Evolutionary conservation across 2,797 vertebrate species (phyloP).

Genomic region (Hippopotamyrus pictus): DNA sequence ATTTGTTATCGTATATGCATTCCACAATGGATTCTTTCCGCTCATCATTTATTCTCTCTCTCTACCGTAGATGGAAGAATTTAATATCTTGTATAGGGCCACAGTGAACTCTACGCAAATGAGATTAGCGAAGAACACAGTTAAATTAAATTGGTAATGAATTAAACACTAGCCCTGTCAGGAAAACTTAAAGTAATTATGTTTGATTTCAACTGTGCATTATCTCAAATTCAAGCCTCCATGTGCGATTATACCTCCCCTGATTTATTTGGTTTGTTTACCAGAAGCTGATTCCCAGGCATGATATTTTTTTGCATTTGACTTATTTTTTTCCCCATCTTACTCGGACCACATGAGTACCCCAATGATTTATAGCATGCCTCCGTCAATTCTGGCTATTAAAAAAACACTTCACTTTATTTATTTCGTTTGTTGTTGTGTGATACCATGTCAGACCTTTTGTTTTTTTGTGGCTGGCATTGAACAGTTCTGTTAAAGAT

Average conservation of each 20-base stretch:
- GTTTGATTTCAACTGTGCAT: conserved; percentile 30
- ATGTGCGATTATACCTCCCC: conserved; percentile 5
- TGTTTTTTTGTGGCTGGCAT: neutral
- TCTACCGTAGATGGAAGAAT: conserved; percentile 23
- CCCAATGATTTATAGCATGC: neutral
- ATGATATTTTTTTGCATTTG: conserved; percentile 14
- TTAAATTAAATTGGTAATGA: conserved; percentile 39
- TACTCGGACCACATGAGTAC: neutral
- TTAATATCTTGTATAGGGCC: conserved; percentile 27
- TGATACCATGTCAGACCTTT: neutral
- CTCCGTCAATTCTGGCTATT: neutral
- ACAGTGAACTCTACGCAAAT: conserved; percentile 27
- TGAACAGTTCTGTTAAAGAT: conserved; percentile 13
- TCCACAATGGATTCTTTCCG: conserved; percentile 24
- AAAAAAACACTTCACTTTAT: neutral
- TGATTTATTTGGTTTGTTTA: conserved; percentile 13
- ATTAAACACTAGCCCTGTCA: conserved; percentile 41
- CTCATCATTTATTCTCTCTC: conserved; percentile 5
- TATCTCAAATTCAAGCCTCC: conserved; percentile 20
- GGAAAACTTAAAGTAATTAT: conserved; percentile 36
- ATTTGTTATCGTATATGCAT: conserved; percentile 28
- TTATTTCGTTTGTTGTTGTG: neutral
- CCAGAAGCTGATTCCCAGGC: neutral
- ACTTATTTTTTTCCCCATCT: neutral
- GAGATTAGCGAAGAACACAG: conserved; percentile 37